Conservation (phyloP, 2,797 vertebrate species). For the Danio tinwini region DNA sequence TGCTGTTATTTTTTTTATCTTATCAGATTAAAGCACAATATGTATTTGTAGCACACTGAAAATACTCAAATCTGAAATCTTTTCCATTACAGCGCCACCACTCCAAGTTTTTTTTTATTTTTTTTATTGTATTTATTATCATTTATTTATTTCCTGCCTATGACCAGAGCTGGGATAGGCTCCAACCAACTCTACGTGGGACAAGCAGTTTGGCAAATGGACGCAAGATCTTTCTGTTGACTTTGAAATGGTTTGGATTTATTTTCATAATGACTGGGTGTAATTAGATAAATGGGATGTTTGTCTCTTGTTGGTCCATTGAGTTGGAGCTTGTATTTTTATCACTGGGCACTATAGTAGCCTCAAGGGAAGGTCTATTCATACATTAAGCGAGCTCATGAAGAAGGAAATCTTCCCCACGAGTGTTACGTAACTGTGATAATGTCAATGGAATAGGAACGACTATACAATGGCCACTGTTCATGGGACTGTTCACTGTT, state of each 20-base stretch:
- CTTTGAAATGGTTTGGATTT: neutral
- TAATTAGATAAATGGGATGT: conserved; percentile 31
- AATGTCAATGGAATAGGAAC: conserved; percentile 73
- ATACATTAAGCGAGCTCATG: conserved; percentile 65
- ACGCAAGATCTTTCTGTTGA: neutral
- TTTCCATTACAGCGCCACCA: neutral
- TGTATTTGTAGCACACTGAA: neutral
- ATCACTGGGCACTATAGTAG: conserved; percentile 69
- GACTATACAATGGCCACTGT: neutral
- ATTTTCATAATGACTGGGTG: neutral
- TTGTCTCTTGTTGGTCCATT: conserved; percentile 48
- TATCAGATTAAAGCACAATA: neutral
- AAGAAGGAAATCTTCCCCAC: conserved; percentile 59
- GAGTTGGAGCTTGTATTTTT: conserved; percentile 61
- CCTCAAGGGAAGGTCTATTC: conserved; percentile 68
- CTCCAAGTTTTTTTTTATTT: neutral
- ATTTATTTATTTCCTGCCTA: neutral
- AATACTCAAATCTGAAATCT: neutral
- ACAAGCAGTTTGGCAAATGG: neutral
- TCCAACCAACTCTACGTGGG: neutral
- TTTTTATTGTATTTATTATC: neutral
- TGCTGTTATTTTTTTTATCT: too few species aligned
- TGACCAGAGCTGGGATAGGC: neutral
- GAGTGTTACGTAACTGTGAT: conserved; percentile 74
- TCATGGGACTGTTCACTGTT: too few species aligned